phyloP scores from a whole-genome alignment of 2,113 vertebrate genomes.

The Forbesichthys papilliferus region DNA sequence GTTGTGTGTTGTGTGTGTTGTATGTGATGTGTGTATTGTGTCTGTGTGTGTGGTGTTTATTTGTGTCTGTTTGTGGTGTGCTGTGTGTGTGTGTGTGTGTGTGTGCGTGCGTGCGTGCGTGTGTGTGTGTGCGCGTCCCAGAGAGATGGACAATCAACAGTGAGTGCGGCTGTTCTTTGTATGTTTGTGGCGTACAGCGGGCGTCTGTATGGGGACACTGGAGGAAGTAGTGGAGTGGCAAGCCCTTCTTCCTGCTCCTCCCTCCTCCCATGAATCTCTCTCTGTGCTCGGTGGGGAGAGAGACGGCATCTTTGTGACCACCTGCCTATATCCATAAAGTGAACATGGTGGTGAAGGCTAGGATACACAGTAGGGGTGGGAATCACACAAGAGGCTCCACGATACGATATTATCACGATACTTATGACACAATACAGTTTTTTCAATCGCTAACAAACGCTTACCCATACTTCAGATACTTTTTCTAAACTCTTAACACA shows the following conservation, averaged over 20 bases:
- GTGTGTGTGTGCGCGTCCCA: neutral
- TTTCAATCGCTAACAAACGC: no score
- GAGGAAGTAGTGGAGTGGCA: slow-evolving; percentile 28
- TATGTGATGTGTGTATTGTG: no score
- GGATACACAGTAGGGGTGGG: slow-evolving; percentile 1
- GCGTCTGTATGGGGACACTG: slow-evolving; percentile 38
- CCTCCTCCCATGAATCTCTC: slow-evolving; percentile 11
- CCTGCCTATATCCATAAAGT: slow-evolving; percentile 41
- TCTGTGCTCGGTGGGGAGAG: slow-evolving; percentile 37
- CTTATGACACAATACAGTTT: no score
- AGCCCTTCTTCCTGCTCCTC: slow-evolving; percentile 2
- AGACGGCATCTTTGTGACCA: slow-evolving; percentile 23
- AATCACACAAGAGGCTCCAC: no score
- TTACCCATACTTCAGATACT: no score
- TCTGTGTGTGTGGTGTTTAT: no score
- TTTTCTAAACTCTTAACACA: no score
- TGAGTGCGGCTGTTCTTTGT: slow-evolving; percentile 54
- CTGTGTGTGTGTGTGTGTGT: neutral
- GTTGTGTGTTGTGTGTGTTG: no score
- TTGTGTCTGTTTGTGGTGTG: no score
- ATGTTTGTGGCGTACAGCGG: slow-evolving; percentile 18
- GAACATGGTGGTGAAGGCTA: neutral
- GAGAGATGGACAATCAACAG: slow-evolving; percentile 17
- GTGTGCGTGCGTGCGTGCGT: neutral
- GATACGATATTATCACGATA: no score